Percentiles rank a stretch among this genome's conserved stretches.
Conservation (phyloP, 2,888 invertebrate species). For the Cotesia congregata region DNA sequence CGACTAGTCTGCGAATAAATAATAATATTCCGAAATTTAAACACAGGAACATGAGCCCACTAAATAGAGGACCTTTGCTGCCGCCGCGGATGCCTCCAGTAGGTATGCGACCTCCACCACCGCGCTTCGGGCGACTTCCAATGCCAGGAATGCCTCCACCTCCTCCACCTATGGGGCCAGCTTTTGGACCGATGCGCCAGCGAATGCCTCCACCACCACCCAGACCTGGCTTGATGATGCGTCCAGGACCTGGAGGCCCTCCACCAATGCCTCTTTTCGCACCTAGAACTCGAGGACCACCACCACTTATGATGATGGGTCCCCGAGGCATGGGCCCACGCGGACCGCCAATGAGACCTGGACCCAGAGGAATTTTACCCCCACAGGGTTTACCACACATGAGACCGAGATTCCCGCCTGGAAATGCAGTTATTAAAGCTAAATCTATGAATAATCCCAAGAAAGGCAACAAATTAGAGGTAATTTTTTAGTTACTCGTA, state of each 20-base stretch:
- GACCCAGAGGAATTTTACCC: constrained; percentile 56
- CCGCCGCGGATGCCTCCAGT: constrained; percentile 58
- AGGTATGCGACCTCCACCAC: constrained; percentile 57
- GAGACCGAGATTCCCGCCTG: constrained; percentile 60
- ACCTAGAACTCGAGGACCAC: constrained; percentile 54
- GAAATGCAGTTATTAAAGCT: constrained; percentile 57
- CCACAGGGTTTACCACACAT: constrained; percentile 58
- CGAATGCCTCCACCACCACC: constrained; percentile 51
- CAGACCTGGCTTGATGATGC: constrained; percentile 41
- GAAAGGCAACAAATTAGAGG: constrained; percentile 63
- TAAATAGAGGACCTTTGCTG: constrained; percentile 61
- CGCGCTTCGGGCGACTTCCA: constrained; percentile 57
- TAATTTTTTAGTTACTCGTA: constrained; percentile 45
- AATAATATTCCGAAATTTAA: neutral
- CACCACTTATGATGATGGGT: constrained; percentile 57
- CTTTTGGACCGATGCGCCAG: constrained; percentile 50
- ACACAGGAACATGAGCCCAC: constrained; percentile 59
- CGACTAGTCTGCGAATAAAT: neutral
- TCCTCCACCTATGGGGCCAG: constrained; percentile 48
- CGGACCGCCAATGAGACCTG: constrained; percentile 56
- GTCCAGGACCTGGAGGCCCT: constrained; percentile 52
- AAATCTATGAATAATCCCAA: constrained; percentile 59
- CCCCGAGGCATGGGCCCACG: constrained; percentile 55
- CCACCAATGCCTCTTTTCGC: constrained; percentile 48
- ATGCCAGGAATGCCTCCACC: constrained; percentile 55